Conservation (phyloP, 1,140 invertebrate genomes). For the Solen grandis region DNA sequence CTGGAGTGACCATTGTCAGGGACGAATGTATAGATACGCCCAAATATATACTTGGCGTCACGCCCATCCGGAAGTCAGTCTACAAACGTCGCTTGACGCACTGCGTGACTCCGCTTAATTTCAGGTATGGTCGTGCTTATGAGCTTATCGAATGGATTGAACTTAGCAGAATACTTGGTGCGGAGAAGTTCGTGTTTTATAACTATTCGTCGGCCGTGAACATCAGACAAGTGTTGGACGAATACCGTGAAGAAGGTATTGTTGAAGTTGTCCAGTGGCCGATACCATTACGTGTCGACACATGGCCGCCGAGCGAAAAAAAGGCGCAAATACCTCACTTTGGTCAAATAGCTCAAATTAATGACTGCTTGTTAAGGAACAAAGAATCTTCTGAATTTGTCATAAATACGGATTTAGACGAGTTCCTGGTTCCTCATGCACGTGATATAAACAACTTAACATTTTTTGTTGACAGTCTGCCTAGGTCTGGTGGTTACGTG, state of each 20-base stretch:
- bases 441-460: not conserved
- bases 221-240: conserved; percentile 86
- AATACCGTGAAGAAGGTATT: conserved; percentile 84
- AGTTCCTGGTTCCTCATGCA: conserved; percentile 28
- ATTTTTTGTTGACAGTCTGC: not conserved
- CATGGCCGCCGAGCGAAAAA: conserved; percentile 46
- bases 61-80: not conserved
- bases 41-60: not conserved
- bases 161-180: conserved; percentile 92
- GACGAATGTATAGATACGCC: not conserved
- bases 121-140: conserved; percentile 88
- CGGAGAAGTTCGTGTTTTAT: conserved; percentile 94
- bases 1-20: not conserved
- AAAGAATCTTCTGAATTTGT: conserved; percentile 34
- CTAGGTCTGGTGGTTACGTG: not conserved
- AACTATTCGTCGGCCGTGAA: conserved; percentile 92
- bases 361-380: conserved; percentile 37
- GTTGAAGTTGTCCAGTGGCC: conserved; percentile 92
- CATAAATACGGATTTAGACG: conserved; percentile 35
- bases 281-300: conserved; percentile 86
- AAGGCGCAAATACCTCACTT: conserved; percentile 67
- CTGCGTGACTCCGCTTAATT: conserved; percentile 96
- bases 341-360: conserved; percentile 32
- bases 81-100: not conserved
- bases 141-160: conserved; percentile 96